Percentiles rank a stretch among this genome's conserved stretches.
Conservation (phyloP, 37 sponge, comb jelly and placozoan genomes). For the Spongilla lacustris region DNA sequence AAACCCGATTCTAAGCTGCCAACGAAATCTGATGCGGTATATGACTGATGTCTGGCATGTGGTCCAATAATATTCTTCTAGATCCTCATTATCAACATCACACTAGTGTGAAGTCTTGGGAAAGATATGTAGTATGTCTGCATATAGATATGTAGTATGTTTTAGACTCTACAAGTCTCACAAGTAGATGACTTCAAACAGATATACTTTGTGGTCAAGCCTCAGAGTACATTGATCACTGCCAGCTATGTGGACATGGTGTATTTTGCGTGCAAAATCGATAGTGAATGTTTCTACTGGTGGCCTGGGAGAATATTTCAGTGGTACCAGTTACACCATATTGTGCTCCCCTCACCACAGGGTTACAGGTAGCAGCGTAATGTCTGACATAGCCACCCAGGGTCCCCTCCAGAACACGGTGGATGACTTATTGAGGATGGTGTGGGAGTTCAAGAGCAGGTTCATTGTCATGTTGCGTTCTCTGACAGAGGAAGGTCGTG, state of each 20-base stretch:
- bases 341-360: conserved; percentile 18
- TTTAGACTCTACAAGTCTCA: neutral
- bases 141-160: no score
- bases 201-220: conserved; percentile 51
- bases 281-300: neutral
- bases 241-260: conserved; percentile 77
- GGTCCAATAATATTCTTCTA: no score
- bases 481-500: conserved; percentile 21
- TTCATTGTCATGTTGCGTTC: conserved; percentile 65
- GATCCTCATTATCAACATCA: no score
- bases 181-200: conserved; percentile 40
- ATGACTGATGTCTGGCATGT: no score
- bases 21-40: no score
- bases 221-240: conserved; percentile 74
- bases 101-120: no score
- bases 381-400: conserved; percentile 71
- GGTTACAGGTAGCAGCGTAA: conserved; percentile 72
- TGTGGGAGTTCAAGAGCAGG: conserved; percentile 67
- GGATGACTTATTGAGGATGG: conserved; percentile 67
- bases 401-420: conserved; percentile 53
- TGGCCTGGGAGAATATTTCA: no score
- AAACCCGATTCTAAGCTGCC: no score
- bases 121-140: no score
- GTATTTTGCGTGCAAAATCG: conserved; percentile 21
- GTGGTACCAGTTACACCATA: neutral